Conservation (phyloP, 2,888 invertebrate species). For the Drosophila suboccidentalis region DNA sequence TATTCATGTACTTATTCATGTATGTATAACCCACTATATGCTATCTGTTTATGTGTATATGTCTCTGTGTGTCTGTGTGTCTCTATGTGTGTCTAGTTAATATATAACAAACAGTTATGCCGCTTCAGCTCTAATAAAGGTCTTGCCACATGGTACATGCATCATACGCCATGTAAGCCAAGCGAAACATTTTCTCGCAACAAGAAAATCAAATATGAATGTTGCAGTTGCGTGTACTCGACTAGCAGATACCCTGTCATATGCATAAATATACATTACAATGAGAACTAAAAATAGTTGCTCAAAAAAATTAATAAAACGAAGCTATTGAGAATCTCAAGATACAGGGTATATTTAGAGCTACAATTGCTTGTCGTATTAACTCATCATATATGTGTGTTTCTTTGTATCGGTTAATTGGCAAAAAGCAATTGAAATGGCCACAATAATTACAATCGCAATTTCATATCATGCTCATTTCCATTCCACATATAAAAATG, state of each 20-base stretch:
- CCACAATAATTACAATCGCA: slow-evolving; percentile 53
- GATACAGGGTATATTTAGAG: slow-evolving; percentile 8
- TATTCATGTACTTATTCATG: slow-evolving; percentile 15
- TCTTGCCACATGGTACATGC: slow-evolving; percentile 14
- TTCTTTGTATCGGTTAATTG: slow-evolving; percentile 27
- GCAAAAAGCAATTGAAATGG: slow-evolving; percentile 39
- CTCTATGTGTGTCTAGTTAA: slow-evolving; percentile 24
- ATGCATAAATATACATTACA: not conserved
- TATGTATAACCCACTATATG: slow-evolving; percentile 18
- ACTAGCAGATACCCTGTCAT: slow-evolving; percentile 1
- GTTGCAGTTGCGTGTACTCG: not conserved
- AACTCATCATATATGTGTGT: slow-evolving; percentile 7
- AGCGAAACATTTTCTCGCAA: slow-evolving; percentile 8
- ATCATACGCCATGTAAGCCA: slow-evolving; percentile 44
- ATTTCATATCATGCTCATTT: slow-evolving; percentile 48
- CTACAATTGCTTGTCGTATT: slow-evolving; percentile 20
- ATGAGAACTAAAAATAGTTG: not conserved
- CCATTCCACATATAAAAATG: slow-evolving; percentile 29
- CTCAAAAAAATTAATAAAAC: too few species aligned
- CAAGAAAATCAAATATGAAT: not conserved
- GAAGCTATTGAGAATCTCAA: not conserved
- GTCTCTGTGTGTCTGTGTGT: slow-evolving; percentile 19
- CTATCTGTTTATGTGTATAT: slow-evolving; percentile 29
- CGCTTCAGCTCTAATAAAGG: slow-evolving; percentile 33
- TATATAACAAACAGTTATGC: slow-evolving; percentile 15